Conservation (phyloP, 2,888 invertebrate species). For the Invenusta paracnida region DNA sequence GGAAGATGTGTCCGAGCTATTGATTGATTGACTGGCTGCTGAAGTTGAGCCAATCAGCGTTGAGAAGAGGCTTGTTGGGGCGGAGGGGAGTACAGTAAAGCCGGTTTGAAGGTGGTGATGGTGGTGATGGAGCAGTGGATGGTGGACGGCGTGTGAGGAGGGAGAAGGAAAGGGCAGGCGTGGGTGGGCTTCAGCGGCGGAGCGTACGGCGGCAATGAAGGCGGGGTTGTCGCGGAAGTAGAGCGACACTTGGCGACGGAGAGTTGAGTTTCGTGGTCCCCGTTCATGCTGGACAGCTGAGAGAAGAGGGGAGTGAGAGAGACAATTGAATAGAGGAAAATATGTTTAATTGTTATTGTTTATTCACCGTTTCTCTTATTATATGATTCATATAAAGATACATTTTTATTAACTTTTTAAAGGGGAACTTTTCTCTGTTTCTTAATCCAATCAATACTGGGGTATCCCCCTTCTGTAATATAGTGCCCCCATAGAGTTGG, state of each 20-base stretch:
- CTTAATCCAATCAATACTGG: too few relatives aligned
- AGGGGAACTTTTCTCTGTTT: too few relatives aligned
- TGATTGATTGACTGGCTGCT: background rate
- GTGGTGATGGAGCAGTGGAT: background rate
- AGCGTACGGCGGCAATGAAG: background rate
- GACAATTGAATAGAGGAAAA: too few relatives aligned
- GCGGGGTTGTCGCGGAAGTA: slow-evolving; percentile 67
- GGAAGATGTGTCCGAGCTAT: background rate
- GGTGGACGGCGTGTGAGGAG: too few relatives aligned
- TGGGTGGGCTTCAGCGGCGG: background rate
- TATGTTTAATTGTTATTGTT: too few relatives aligned
- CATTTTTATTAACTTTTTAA: too few relatives aligned
- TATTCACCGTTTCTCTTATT: too few relatives aligned
- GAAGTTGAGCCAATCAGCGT: background rate
- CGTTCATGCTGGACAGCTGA: slow-evolving; percentile 91
- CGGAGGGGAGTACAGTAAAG: background rate
- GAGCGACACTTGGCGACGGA: slow-evolving; percentile 82
- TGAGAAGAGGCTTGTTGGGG: background rate
- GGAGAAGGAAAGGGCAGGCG: background rate
- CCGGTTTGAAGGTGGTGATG: background rate
- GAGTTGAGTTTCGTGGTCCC: slow-evolving; percentile 88
- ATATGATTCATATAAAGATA: too few relatives aligned
- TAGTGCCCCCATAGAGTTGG: too few relatives aligned
- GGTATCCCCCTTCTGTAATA: too few relatives aligned
- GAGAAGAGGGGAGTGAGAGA: background rate